Evolutionary conservation across 2,888 invertebrate species (phyloP).

Genomic region (Cephalotes varians): DNA sequence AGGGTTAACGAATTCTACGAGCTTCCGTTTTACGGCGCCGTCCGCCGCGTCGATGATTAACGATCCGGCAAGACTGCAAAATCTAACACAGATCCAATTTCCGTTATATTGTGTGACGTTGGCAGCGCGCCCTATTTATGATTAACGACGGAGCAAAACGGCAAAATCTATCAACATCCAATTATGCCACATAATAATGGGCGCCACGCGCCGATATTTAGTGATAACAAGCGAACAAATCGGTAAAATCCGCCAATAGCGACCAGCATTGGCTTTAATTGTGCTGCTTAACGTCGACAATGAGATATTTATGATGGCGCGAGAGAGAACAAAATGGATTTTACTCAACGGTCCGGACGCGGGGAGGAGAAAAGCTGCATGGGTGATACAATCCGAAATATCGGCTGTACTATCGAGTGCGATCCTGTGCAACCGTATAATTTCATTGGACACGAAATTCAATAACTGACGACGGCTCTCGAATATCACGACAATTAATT

Average conservation of each 20-base stretch:
- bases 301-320: constrained; percentile 38
- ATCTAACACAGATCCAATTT: constrained; percentile 53
- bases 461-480: constrained; percentile 53
- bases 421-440: constrained; percentile 59
- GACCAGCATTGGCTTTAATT: constrained; percentile 20
- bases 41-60: constrained; percentile 50
- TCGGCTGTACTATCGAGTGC: constrained; percentile 35
- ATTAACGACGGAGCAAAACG: constrained; percentile 51
- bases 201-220: constrained; percentile 44
- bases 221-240: constrained; percentile 50
- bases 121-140: constrained; percentile 51
- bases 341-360: not conserved
- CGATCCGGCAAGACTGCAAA: constrained; percentile 52
- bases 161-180: constrained; percentile 53
- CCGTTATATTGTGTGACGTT: constrained; percentile 53
- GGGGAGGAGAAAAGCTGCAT: not conserved
- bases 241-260: constrained; percentile 35
- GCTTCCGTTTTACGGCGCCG: constrained; percentile 49
- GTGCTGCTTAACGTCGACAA: constrained; percentile 37
- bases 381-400: constrained; percentile 53
- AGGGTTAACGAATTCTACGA: constrained; percentile 53
- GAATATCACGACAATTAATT: constrained; percentile 66
- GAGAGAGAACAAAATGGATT: constrained; percentile 34
- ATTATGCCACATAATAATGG: constrained; percentile 52
- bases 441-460: constrained; percentile 63